phyloP scores from a whole-genome alignment of 2,888 invertebrate genomes.

The Macroteleia sp. region DNA sequence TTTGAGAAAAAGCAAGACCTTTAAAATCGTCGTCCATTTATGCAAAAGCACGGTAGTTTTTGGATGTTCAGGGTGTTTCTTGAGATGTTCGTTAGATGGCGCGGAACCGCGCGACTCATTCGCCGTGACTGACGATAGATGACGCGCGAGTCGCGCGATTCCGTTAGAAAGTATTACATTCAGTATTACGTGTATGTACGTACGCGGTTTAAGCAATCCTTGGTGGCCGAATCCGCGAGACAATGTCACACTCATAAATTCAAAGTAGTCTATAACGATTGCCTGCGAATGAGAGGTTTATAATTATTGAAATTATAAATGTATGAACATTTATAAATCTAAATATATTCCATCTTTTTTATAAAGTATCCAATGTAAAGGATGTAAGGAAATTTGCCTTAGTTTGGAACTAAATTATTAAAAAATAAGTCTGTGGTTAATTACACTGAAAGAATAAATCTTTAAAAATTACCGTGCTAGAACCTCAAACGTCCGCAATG shows the following conservation, averaged over 20 bases:
- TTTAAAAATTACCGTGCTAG: too few relatives aligned
- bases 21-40: conserved; percentile 45
- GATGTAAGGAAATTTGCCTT: too few relatives aligned
- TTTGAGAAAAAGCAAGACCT: conserved; percentile 46
- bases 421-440: too few relatives aligned
- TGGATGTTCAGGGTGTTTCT: conserved; percentile 56
- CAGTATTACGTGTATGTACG: conserved; percentile 48
- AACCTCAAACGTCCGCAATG: too few relatives aligned
- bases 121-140: background rate
- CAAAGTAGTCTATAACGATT: conserved; percentile 25
- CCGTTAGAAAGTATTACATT: conserved; percentile 47
- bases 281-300: conserved; percentile 13
- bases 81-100: conserved; percentile 42
- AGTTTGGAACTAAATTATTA: too few relatives aligned
- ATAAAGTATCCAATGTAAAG: too few relatives aligned
- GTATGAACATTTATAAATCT: conserved; percentile 32
- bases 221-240: conserved; percentile 2
- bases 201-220: background rate
- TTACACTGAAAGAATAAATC: too few relatives aligned
- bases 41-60: conserved; percentile 45
- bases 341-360: too few relatives aligned
- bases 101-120: conserved; percentile 14
- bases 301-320: background rate
- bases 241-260: conserved; percentile 38
- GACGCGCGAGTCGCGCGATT: conserved; percentile 4